phyloP scores from a whole-genome alignment of 2,797 vertebrate species.

The Australoheros facetus region DNA sequence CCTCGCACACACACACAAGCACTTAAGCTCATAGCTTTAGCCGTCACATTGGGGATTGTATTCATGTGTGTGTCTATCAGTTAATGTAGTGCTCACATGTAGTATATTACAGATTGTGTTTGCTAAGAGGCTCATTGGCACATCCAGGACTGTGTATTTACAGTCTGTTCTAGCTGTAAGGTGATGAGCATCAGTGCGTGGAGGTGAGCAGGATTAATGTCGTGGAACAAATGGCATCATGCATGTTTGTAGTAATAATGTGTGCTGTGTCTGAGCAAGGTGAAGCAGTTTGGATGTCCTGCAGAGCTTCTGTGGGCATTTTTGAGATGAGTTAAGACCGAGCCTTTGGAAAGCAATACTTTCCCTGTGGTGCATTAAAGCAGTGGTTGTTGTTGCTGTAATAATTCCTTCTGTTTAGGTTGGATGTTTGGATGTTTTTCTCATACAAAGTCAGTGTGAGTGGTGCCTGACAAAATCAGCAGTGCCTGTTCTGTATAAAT shows the following conservation, averaged over 20 bases:
- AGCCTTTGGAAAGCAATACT: background rate
- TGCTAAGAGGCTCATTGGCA: constrained; percentile 41
- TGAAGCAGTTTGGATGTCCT: background rate
- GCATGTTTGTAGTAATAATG: background rate
- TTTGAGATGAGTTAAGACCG: background rate
- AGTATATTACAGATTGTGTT: constrained; percentile 42
- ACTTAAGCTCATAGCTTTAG: constrained; percentile 15
- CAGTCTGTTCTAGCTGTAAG: background rate
- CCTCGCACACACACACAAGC: no score
- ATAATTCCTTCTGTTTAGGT: background rate
- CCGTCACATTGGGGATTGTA: constrained; percentile 29
- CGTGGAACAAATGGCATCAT: constrained; percentile 10
- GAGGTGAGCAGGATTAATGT: constrained; percentile 16
- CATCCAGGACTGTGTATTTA: constrained; percentile 12
- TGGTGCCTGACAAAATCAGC: background rate
- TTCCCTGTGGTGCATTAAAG: background rate
- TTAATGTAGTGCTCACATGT: constrained; percentile 21
- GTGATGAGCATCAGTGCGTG: background rate
- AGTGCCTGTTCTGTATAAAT: background rate
- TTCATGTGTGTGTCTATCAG: constrained; percentile 16
- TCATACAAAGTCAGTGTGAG: background rate
- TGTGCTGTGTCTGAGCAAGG: background rate
- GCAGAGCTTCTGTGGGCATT: background rate
- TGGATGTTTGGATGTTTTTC: background rate
- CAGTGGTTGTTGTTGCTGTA: background rate